These are phyloP conservation scores for Steatornis caripensis DNA, from an alignment of 2,113 vertebrate genomes.

Conservation along the genomic window DNA sequence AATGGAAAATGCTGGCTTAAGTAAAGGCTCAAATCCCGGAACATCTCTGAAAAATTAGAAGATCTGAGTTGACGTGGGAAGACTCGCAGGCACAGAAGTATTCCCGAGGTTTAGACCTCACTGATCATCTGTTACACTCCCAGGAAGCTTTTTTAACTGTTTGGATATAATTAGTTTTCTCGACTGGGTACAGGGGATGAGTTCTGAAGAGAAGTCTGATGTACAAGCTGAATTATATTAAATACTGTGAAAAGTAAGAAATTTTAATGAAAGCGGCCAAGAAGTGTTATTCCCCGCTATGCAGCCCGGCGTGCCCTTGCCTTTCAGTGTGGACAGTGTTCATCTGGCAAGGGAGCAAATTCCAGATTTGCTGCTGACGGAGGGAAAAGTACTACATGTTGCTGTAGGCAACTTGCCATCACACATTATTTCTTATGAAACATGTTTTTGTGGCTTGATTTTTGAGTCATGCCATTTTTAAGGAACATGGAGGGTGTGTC, in stretches of 20 bases:
- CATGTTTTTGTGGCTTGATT: conserved; percentile 31
- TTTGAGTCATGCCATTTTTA: conserved; percentile 6
- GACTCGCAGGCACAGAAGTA: background rate
- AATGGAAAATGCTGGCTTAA: background rate
- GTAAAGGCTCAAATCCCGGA: background rate
- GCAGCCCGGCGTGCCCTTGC: background rate
- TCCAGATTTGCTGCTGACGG: conserved; percentile 45
- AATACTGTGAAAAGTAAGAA: background rate
- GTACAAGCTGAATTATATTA: background rate
- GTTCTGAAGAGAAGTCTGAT: background rate
- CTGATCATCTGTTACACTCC: background rate
- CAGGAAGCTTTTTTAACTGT: background rate
- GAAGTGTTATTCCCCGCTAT: background rate
- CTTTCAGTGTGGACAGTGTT: background rate
- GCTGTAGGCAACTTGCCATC: conserved; percentile 29
- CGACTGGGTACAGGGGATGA: background rate
- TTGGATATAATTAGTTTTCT: conserved; percentile 19
- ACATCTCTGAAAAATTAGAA: background rate
- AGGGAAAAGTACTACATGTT: conserved; percentile 35
- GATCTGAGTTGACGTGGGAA: background rate
- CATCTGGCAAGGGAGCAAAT: conserved; percentile 13
- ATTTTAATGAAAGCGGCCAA: background rate
- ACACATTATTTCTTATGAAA: conserved; percentile 47
- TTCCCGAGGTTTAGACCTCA: conserved; percentile 15
- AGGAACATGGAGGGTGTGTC: background rate